Base-by-base conservation (phyloP, 1,140 invertebrate genomes). In the Calliphora vicina region DNA sequence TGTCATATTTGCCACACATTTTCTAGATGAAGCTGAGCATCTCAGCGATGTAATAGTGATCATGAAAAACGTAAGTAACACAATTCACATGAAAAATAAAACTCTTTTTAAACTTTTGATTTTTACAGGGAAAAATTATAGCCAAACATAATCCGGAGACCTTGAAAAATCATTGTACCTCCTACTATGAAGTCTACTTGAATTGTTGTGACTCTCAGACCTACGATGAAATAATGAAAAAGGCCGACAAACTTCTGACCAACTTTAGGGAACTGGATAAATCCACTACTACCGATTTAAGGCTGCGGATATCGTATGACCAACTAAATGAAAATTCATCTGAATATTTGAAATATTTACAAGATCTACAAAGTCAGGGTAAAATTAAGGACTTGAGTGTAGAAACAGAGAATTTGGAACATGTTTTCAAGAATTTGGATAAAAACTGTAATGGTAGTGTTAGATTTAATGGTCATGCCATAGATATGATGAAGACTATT, bases 1-100 rank as follows among this genome's bases (percentile, higher is more conserved):
- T 1, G 93, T 96, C 20, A 90, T 96, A 25, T 91, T 96, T 15
- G 95, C 95, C 1, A 95, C 95, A 1, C 95, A 96, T 86, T 94
- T 94, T 83, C 88, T 95, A 13, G 94, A 95, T 86, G 94, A 94
- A 86, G 94, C 94, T 0, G 94, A 94, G 85, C 92, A 94, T 84
- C 89, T 95, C 25, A 94, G 94, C 83, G 94, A 95, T 85, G 92
- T 92, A 9, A 91, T 94, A 3, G 91, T 94, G 3, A 93, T 94
- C 23, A 93, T 95, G 93, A 92, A 94, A 82, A 91, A 85, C 93
- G 94, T 90, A 80, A 88, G 88, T 83, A 20, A 0, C 6, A 35
- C 1, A 35, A 5, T 35, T 35, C 35, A 8, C 9, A 4, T 4
- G n/a, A n/a, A n/a, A n/a, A n/a, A 1, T 29, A 20, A 26, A 4